Conservation (phyloP, 2,113 vertebrate species). For the Falco punctatus region DNA sequence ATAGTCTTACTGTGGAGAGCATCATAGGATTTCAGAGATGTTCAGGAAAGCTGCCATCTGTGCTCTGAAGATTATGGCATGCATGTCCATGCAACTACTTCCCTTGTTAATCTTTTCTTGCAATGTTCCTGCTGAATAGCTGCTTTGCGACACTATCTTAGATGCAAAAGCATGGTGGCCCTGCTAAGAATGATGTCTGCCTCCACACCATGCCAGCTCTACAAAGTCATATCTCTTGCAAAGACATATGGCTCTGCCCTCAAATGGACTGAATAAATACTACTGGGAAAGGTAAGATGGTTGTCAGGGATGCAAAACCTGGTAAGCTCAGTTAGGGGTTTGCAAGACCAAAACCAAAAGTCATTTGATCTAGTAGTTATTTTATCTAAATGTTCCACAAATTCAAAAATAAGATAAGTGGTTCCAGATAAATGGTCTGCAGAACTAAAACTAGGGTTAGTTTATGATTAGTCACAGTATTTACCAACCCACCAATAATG, state of each 20-base stretch:
- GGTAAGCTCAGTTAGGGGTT: neutral
- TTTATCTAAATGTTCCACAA: conserved; percentile 13
- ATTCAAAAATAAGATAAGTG: neutral
- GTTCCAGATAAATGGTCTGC: neutral
- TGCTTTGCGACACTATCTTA: neutral
- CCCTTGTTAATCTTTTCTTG: neutral
- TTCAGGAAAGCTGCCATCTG: neutral
- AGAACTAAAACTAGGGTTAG: neutral
- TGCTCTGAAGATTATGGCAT: neutral
- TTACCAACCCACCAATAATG: neutral
- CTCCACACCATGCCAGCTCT: neutral
- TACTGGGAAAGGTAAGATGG: neutral
- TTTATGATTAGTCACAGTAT: neutral
- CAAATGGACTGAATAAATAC: neutral
- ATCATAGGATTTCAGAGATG: neutral
- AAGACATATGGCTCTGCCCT: neutral
- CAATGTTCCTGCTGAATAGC: neutral
- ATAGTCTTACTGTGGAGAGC: neutral
- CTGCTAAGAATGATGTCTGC: neutral
- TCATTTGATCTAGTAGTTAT: neutral
- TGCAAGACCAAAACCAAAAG: neutral
- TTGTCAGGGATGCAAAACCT: neutral
- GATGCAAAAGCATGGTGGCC: neutral
- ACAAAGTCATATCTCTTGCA: neutral
- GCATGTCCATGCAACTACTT: neutral